A percentile compares a stretch with the other conserved stretches of the same genome.
phyloP scores from a whole-genome alignment of 2,113 vertebrate genomes.

The Vulpes ferrilata region DNA sequence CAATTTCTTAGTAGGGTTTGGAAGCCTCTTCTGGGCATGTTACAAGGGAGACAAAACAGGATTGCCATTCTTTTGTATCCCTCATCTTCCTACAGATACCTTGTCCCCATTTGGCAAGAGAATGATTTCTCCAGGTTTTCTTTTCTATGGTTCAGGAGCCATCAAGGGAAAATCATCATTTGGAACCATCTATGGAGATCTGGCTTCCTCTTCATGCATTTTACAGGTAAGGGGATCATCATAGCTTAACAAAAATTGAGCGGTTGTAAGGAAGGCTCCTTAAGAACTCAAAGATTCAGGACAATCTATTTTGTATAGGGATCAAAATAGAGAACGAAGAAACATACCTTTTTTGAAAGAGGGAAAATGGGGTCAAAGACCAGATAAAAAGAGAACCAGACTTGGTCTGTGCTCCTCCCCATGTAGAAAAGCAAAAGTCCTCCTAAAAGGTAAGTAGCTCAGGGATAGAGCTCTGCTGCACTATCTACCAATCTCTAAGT shows the following conservation, averaged over 20 bases:
- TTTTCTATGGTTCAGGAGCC: not conserved
- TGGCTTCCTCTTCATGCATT: not conserved
- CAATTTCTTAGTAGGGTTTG: not conserved
- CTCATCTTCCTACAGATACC: not conserved
- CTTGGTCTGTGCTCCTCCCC: not conserved
- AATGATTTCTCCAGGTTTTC: not conserved
- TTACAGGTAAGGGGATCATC: not conserved
- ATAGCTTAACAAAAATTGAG: not conserved
- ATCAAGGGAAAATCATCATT: not conserved
- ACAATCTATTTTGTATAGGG: not conserved
- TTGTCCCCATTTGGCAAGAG: not conserved
- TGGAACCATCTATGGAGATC: accelerated
- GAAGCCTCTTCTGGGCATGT: not conserved
- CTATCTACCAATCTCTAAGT: not conserved
- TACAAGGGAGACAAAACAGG: not conserved
- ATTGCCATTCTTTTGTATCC: not conserved
- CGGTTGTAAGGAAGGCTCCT: not conserved
- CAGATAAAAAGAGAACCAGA: not conserved
- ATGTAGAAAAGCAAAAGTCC: not conserved
- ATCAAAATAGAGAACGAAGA: not conserved
- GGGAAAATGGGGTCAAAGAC: accelerated
- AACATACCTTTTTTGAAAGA: not conserved
- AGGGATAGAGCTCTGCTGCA: not conserved
- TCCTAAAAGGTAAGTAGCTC: not conserved
- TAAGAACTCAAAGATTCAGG: not conserved